Evolutionary conservation across 30 jellyfish, hydroid and myxozoan species (phyloP), one percentile per base, ranked within the genome.

Genomic region (Sanderia malayensis): DNA sequence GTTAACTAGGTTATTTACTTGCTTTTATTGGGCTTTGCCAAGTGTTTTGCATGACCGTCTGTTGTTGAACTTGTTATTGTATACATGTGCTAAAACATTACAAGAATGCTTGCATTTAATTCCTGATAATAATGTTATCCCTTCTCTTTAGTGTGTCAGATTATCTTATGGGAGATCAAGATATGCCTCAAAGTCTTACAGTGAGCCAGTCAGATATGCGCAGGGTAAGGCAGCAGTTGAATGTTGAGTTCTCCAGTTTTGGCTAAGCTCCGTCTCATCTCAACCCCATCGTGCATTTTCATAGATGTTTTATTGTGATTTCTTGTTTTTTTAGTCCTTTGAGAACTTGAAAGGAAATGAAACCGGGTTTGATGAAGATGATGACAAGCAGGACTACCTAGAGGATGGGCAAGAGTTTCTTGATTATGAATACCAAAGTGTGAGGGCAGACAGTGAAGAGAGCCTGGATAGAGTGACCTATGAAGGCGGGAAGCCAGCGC

Each of bases 101-200:
- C n/a, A n/a, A n/a, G n/a, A n/a, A n/a, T n/a, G n/a, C n/a, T n/a
- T n/a, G n/a, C n/a, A n/a, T n/a, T n/a, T n/a, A n/a, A n/a, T n/a
- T n/a, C n/a, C n/a, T n/a, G n/a, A n/a, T n/a, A n/a, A n/a, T n/a
- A n/a, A n/a, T n/a, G n/a, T n/a, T n/a, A n/a, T n/a, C n/a, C n/a
- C n/a, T n/a, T n/a, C n/a, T n/a, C 44, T 68, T 18, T 65, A 89
- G 97, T 69, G 97, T 89, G n/a, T 89, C 97, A 18, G 97, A 89
- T 62, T 89, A 67, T 52, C 85, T 89, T 13, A 46, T 84, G 95
- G 95, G 95, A n/a, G 97, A 89, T 31, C 87, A 89, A 65, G 97
- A 89, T 30, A 31, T 67, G 75, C 49, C 89, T 24, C 80, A 76
- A 22, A 65, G 41, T 33, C 26, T 65, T 1, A 49, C 58, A 8